Base-by-base conservation (phyloP, 2,888 invertebrate genomes). In the Hypomecis atomaria region DNA sequence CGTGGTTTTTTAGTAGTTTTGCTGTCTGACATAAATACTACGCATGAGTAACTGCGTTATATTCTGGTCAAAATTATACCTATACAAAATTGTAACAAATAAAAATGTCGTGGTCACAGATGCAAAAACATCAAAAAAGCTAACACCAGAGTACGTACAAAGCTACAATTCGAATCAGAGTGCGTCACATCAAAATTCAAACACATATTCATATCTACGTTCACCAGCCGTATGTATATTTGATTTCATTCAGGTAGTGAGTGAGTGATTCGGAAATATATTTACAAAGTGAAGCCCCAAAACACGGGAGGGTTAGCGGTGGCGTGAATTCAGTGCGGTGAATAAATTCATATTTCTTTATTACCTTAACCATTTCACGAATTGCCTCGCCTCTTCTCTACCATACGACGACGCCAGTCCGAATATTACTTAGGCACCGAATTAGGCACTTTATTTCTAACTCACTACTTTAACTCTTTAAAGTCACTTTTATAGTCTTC, bases 281-380 rank as follows among this genome's bases (percentile, higher is more conserved):
- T 91, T 87, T 88, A 91, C 90, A 90, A 86, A 86, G 84, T 85
- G 82, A 87, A 84, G 85, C 81, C 86, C 88, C 84, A 86, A 84
- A 87, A 86, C 82, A 89, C 83, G 83, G 79, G 84, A 85, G 85
- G 89, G 90, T 90, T 91, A 92, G 91, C 86, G 57, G 85, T 87
- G 85, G 81, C 79, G 82, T 85, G 82, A 84, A 85, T 84, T 83
- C 81, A 84, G 84, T 85, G 82, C 75, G 78, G 87, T 89, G 89
- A 89, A 89, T 88, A 83, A 60, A 88, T 88, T 87, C 86, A 89
- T 85, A 84, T 74, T 81, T 84, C 83, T 84, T 83, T 80, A 85
- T 92, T 92, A 92, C 92, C 92, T 92, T 92, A 90, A 92, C 92
- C 92, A 92, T 92, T 91, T 91, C 92, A 92, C 88, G 88, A 75